A percentile compares a stretch with the other conserved stretches of the same genome.
Conservation (phyloP, 2,888 invertebrate genomes). For the Psylliodes chrysocephalus region DNA sequence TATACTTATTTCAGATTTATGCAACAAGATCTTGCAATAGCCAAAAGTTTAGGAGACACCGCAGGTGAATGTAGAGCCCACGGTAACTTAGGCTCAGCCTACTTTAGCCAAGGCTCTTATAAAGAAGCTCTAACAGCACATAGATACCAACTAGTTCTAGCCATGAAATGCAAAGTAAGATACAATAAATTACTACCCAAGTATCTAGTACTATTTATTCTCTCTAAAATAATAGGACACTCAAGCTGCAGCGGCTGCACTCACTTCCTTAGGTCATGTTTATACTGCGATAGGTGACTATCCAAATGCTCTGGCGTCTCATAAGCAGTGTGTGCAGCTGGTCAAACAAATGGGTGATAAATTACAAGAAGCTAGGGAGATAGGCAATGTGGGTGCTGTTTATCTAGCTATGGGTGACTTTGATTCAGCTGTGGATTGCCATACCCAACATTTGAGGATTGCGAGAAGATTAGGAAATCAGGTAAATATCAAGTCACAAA, state of each 20-base stretch:
- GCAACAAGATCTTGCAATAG: conserved; percentile 96
- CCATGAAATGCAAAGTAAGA: conserved; percentile 90
- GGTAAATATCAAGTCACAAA: conserved; percentile 64
- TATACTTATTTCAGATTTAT: conserved; percentile 80
- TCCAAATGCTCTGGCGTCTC: conserved; percentile 94
- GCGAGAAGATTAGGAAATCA: conserved; percentile 90
- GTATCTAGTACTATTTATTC: no score
- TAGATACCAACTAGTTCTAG: conserved; percentile 91
- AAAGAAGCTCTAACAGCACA: conserved; percentile 95
- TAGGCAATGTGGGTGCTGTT: conserved; percentile 96
- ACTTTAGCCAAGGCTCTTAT: conserved; percentile 94
- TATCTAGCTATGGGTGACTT: conserved; percentile 97
- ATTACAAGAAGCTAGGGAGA: conserved; percentile 92
- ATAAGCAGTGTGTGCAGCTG: conserved; percentile 96
- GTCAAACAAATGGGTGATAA: conserved; percentile 95
- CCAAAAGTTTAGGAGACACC: conserved; percentile 92
- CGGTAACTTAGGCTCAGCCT: conserved; percentile 94
- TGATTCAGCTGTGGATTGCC: conserved; percentile 95
- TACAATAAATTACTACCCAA: neutral
- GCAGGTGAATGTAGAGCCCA: conserved; percentile 95
- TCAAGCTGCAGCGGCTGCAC: conserved; percentile 91
- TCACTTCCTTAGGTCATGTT: conserved; percentile 94
- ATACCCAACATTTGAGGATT: conserved; percentile 90
- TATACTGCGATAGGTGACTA: conserved; percentile 97
- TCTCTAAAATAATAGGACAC: no score